Base-by-base conservation (phyloP, 2,113 vertebrate species). In the Anarrhichthys ocellatus region DNA sequence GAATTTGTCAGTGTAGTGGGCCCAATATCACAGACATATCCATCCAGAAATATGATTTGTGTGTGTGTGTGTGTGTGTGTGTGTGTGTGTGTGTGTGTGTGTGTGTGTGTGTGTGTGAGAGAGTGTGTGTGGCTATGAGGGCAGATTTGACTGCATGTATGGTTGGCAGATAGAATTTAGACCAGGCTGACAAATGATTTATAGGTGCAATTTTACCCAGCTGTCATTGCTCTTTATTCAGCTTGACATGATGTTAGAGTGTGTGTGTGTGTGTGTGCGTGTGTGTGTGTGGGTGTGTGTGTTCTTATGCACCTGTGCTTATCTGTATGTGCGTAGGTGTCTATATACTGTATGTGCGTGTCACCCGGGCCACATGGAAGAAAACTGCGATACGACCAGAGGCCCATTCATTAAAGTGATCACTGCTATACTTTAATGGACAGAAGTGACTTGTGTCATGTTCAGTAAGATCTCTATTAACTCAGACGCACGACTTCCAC, bases 151-250 rank as follows among this genome's bases (percentile, higher is more conserved):
- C 80, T 84, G 87, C 83, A 88, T 89, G 81, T 92, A 87, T 61
- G 87, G 89, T 76, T 93, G 90, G 87, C 89, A 92, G 94, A 93
- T 91, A 92, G 88, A 93, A 94, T 92, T 92, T 94, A 92, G 90
- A 91, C 83, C 67, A 24, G 84, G 80, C 88, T 94, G 93, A 93
- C 91, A 94, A 85, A 93, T 95, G 94, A 95, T 94, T 94, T 94
- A 95, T 94, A 91, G 92, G 81, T 81, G 91, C 91, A 95, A 95
- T 95, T 93, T 94, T 92, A 90, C 77, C 91, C 79, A 82, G 87
- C 90, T 93, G 92, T 94, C 92, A 93, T 76, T 82, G 86, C 70
- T 56, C 91, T 93, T 94, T 94, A 92, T 93, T 91, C 85, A 79
- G 80, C 59, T 65, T 82, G 90, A 91, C 88, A 71, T 81, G 73